phyloP scores from a whole-genome alignment of 1,140 invertebrate genomes.

The Caenorhabditis tropicalis region DNA sequence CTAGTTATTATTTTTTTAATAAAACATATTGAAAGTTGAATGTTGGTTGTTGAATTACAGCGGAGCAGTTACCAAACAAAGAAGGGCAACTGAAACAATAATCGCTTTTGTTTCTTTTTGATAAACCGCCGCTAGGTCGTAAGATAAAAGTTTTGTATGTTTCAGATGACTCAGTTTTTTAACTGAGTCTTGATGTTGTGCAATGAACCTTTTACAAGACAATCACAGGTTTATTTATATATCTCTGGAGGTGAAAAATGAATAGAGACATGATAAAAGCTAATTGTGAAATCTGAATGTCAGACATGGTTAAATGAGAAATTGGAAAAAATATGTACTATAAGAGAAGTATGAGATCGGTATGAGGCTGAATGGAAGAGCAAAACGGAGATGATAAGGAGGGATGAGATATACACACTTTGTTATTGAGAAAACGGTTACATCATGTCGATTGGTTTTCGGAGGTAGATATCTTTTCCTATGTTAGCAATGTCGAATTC shows the following conservation, averaged over 20 bases:
- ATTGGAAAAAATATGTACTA: slow-evolving; percentile 13
- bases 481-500: slow-evolving; percentile 19
- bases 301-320: neutral
- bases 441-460: slow-evolving; percentile 28
- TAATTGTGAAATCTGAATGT: neutral
- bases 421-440: neutral
- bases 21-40: neutral
- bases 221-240: slow-evolving; percentile 41
- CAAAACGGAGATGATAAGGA: neutral
- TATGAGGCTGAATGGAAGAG: neutral
- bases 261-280: neutral
- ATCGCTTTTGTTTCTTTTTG: neutral
- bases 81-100: neutral
- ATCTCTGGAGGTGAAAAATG: neutral
- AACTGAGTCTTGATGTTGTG: neutral
- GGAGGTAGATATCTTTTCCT: slow-evolving; percentile 16
- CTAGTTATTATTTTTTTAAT: too few relatives aligned
- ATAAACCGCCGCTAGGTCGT: neutral
- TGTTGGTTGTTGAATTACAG: neutral
- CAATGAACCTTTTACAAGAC: neutral
- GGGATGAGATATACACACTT: too few relatives aligned
- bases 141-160: neutral
- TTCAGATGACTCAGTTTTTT: neutral
- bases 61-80: neutral
- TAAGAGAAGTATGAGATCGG: neutral